These are phyloP conservation scores for Acanthisitta chloris DNA, from an alignment of 2,113 vertebrate species.

Conservation along the genomic window DNA sequence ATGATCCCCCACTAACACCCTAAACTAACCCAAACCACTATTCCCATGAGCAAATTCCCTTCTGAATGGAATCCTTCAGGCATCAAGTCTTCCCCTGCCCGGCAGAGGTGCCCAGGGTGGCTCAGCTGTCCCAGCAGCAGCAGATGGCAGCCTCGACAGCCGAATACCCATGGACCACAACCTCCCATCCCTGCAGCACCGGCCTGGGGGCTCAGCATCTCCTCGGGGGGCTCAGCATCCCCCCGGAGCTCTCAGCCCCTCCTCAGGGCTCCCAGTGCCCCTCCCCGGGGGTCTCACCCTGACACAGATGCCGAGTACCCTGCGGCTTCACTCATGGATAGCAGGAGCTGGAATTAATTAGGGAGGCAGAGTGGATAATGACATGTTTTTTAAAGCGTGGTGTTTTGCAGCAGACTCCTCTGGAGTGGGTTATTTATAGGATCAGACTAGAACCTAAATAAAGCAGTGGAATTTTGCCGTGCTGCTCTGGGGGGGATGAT, in stretches of 20 bases:
- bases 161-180: neutral
- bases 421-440: conserved; percentile 39
- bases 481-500: neutral
- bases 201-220: neutral
- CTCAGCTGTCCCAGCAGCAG: neutral
- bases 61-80: neutral
- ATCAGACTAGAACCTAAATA: neutral
- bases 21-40: neutral
- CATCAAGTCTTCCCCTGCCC: neutral
- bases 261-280: no score
- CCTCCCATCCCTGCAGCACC: neutral
- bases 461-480: neutral
- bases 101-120: neutral
- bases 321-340: neutral
- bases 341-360: conserved; percentile 38
- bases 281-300: neutral
- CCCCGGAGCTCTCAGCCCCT: neutral
- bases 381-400: conserved; percentile 18
- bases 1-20: neutral
- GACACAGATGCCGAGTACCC: neutral
- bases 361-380: conserved; percentile 48
- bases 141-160: neutral
- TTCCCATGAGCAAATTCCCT: neutral
- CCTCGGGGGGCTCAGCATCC: neutral
- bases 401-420: conserved; percentile 1